Conservation (phyloP, 2,113 vertebrate species). For the Triplophysa siluroides region DNA sequence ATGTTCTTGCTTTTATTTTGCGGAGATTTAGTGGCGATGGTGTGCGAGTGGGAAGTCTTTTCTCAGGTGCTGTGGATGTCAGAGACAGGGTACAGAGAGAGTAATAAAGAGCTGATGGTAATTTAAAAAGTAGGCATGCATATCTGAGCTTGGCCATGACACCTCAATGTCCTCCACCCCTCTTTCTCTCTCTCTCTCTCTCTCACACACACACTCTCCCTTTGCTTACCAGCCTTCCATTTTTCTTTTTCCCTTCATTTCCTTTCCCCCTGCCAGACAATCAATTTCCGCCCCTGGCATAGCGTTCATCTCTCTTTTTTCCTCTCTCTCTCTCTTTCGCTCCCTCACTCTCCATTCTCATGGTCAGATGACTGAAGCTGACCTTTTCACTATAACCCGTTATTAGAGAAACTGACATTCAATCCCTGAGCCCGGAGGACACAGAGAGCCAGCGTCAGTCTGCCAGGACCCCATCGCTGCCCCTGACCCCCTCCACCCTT, state of each 20-base stretch:
- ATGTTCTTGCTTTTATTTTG: conserved; percentile 48
- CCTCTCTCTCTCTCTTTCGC: conserved; percentile 10
- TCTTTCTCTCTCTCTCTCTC: neutral
- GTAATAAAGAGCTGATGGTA: conserved; percentile 58
- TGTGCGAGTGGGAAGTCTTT: conserved; percentile 29
- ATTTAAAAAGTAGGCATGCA: conserved; percentile 63
- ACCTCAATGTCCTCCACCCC: conserved; percentile 48
- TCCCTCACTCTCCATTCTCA: conserved; percentile 45
- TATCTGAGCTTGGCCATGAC: conserved; percentile 57
- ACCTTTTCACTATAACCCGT: conserved; percentile 78
- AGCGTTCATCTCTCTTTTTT: conserved; percentile 42
- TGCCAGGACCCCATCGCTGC: conserved; percentile 40
- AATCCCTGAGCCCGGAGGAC: conserved; percentile 73
- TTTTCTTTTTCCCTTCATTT: conserved; percentile 75
- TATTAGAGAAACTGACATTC: conserved; percentile 82
- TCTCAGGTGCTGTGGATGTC: conserved; percentile 41
- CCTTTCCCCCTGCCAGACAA: conserved; percentile 66
- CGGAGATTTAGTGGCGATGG: conserved; percentile 27
- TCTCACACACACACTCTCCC: conserved; percentile 32
- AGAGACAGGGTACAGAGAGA: conserved; percentile 44
- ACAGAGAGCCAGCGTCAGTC: conserved; percentile 55
- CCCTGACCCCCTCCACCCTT: conserved; percentile 39
- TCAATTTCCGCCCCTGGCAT: conserved; percentile 73
- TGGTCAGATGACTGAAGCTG: conserved; percentile 72
- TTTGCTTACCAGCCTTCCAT: conserved; percentile 61